Evolutionary conservation across 2,797 vertebrate species (phyloP), one percentile per base, ranked within the genome.

Genomic region (Cynodonichthys magdalenae): DNA sequence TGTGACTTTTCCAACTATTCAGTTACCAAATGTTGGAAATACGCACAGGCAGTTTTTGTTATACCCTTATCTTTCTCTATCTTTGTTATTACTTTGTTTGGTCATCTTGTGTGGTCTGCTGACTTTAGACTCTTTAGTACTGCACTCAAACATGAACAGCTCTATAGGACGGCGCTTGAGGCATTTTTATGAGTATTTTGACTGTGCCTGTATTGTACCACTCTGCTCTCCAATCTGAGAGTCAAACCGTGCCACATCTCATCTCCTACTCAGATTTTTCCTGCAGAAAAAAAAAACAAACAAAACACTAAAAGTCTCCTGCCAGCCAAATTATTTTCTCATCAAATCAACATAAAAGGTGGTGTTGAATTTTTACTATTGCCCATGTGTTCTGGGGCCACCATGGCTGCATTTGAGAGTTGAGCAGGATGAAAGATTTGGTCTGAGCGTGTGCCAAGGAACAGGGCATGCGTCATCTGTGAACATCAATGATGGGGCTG

Each of bases 381-480:
- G 61, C 66, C 79, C 49, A 57, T 80, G 83, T 66, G 59, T 79
- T 77, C 24, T 66, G 81, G 81, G 89, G 81, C 87, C 84, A 87
- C 77, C 77, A 77, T 58, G 71, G 82, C 79, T 80, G 60, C 77
- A 81, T 79, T 81, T 29, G 74, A 83, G 86, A 87, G 68, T 75
- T 66, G 44, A 70, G 77, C 17, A 75, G 71, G 85, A 86, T 86
- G 77, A 91, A 88, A 82, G 79, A 89, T 88, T 83, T 83, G 84
- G 70, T 74, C 85, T 87, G 86, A 87, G 77, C 59, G 73, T 17
- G 51, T 80, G 90, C 92, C 90, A 91, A 85, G 73, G 87, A 83
- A 79, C 77, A 71, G 79, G 80, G 73, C 81, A 91, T 91, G 89
- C 85, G 87, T 93, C 91, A 92, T 92, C 84, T 79, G 74, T 84